phyloP scores from a whole-genome alignment of 2,113 vertebrate genomes.

The Nibea albiflora region DNA sequence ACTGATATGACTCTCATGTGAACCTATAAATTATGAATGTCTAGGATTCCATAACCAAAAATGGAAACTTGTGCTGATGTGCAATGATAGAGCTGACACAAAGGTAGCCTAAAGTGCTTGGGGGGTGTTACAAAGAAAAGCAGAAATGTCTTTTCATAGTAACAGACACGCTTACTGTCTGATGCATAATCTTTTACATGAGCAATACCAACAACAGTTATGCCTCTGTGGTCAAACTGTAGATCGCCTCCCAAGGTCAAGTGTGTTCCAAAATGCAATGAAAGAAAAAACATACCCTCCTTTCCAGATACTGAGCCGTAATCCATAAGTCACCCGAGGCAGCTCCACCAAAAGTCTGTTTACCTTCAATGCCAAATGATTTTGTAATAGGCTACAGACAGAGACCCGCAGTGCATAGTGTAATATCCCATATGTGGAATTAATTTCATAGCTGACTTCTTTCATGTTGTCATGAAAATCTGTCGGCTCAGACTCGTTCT shows the following conservation, averaged over 20 bases:
- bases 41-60: background rate
- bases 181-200: background rate
- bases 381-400: background rate
- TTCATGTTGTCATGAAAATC: slow-evolving; percentile 26
- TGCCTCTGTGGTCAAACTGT: too few relatives aligned
- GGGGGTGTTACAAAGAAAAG: background rate
- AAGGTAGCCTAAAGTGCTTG: background rate
- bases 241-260: too few relatives aligned
- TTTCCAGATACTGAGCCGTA: background rate
- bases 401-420: background rate
- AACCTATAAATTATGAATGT: background rate
- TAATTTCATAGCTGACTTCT: slow-evolving; percentile 51
- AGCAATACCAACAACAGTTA: too few relatives aligned
- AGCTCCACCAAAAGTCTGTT: background rate
- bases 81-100: background rate
- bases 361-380: background rate
- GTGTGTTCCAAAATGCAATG: background rate
- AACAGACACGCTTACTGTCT: background rate
- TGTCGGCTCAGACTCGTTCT: background rate
- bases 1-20: slow-evolving; percentile 12
- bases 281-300: background rate
- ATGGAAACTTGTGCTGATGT: slow-evolving; percentile 7
- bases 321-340: background rate
- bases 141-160: background rate
- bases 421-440: slow-evolving; percentile 1